phyloP scores from a whole-genome alignment of 1,140 invertebrate genomes.

The Neuroterus valhalla region DNA sequence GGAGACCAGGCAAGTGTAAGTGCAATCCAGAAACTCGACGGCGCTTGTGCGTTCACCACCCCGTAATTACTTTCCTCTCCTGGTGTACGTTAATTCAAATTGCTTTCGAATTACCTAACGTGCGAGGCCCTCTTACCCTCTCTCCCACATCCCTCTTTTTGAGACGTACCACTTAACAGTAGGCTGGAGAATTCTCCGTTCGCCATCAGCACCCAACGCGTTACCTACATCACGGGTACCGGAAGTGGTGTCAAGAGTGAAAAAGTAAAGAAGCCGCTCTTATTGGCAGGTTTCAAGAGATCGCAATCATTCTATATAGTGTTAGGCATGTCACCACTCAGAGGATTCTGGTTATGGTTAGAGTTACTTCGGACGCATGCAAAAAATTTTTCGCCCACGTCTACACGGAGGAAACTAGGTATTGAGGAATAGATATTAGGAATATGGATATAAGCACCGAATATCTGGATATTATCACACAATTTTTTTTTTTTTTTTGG shows the following conservation, averaged over 20 bases:
- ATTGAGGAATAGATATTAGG: too few species aligned
- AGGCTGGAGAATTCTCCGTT: constrained; percentile 49
- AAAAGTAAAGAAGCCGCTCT: constrained; percentile 3
- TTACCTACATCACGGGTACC: constrained; percentile 8
- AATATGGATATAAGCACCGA: too few species aligned
- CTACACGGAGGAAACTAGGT: too few species aligned
- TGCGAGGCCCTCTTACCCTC: constrained; percentile 19
- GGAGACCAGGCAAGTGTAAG: neutral
- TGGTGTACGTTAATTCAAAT: constrained; percentile 67
- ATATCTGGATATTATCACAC: too few species aligned
- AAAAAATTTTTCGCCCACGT: too few species aligned
- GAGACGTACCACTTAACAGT: constrained; percentile 48
- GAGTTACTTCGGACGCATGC: too few species aligned
- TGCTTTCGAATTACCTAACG: constrained; percentile 67
- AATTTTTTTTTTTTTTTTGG: too few species aligned
- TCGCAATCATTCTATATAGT: neutral
- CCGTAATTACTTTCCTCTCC: constrained; percentile 68
- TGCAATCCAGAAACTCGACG: constrained; percentile 31
- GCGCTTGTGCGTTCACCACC: constrained; percentile 48
- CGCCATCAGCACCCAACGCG: neutral
- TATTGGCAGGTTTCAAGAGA: neutral
- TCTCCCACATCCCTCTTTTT: constrained; percentile 33
- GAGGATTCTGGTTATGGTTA: too few species aligned
- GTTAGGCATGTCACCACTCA: too few species aligned
- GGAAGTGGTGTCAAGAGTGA: neutral